These are phyloP conservation scores for Percopsis omiscomaycus DNA, from an alignment of 2,797 vertebrate species.

Conservation along the genomic window DNA sequence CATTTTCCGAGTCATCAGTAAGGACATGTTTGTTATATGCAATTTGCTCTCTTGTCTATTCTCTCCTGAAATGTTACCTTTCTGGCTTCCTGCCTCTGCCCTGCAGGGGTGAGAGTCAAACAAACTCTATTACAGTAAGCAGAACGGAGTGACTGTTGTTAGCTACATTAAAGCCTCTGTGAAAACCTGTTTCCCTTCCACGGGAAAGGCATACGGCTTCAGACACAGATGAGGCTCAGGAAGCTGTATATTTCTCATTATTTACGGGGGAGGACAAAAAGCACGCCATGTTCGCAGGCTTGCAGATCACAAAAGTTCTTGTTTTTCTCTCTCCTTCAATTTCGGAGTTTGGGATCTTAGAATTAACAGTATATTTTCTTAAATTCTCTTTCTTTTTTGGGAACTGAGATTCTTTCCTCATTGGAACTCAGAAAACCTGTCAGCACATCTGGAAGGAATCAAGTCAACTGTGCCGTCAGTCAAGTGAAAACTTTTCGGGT, in stretches of 20 bases:
- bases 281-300: slow-evolving; percentile 16
- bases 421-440: slow-evolving; percentile 63
- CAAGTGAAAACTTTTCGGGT: slow-evolving; percentile 57
- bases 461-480: slow-evolving; percentile 61
- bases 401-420: slow-evolving; percentile 21
- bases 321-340: slow-evolving; percentile 16
- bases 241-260: slow-evolving; percentile 58
- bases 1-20: slow-evolving; percentile 62
- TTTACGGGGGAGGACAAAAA: slow-evolving; percentile 39
- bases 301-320: slow-evolving; percentile 26
- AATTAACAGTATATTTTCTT: slow-evolving; percentile 49
- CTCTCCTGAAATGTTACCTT: slow-evolving; percentile 43
- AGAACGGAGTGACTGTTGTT: slow-evolving; percentile 56
- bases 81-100: slow-evolving; percentile 50
- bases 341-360: slow-evolving; percentile 30
- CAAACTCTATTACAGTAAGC: slow-evolving; percentile 60
- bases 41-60: slow-evolving; percentile 12
- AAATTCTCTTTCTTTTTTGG: slow-evolving; percentile 29
- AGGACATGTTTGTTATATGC: slow-evolving; percentile 44
- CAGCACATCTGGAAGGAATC: slow-evolving; percentile 78
- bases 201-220: slow-evolving; percentile 45
- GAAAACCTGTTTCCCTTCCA: slow-evolving; percentile 68
- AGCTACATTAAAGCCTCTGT: slow-evolving; percentile 36
- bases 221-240: slow-evolving; percentile 56
- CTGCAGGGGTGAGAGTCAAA: slow-evolving; percentile 60